A percentile compares a stretch with the other conserved stretches of the same genome.
Evolutionary conservation across 2,888 invertebrate genomes (phyloP).

Genomic region (Artemia sinica): DNA sequence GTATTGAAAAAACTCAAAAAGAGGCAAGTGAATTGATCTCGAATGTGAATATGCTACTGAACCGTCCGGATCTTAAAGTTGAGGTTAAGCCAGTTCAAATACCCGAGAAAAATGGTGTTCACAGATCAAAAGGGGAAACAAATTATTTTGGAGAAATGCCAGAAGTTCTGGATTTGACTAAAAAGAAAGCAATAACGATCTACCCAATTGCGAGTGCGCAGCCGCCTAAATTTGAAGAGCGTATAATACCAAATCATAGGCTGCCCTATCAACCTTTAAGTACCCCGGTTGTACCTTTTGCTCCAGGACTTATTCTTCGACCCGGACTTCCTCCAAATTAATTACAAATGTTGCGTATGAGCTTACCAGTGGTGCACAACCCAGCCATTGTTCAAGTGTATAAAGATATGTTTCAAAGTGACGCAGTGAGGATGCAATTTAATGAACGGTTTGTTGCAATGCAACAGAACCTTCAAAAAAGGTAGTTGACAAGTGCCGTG

Average conservation of each 20-base stretch:
- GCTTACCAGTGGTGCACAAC: not conserved
- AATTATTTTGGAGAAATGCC: not conserved
- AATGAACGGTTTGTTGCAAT: not conserved
- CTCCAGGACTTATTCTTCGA: not conserved
- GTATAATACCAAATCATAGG: not conserved
- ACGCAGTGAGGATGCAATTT: conserved; percentile 4
- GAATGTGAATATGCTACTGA: conserved; percentile 7
- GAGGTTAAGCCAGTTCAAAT: conserved; percentile 10
- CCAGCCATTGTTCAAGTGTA: conserved; percentile 21
- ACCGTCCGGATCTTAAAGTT: conserved; percentile 11
- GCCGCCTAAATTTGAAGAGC: not conserved
- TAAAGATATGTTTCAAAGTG: conserved; percentile 21
- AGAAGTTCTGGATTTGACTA: not conserved
- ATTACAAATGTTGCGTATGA: conserved; percentile 9
- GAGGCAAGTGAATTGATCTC: conserved; percentile 11
- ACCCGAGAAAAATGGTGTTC: too few relatives aligned
- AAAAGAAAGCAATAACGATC: not conserved
- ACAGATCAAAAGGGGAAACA: too few relatives aligned
- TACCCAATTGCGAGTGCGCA: not conserved
- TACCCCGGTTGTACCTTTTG: not conserved
- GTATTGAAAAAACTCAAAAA: conserved; percentile 11
- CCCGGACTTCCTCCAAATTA: conserved; percentile 10
- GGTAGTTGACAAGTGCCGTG: too few relatives aligned
- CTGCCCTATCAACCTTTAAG: not conserved
- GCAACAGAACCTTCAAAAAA: conserved; percentile 10